A percentile compares a stretch with the other conserved stretches of the same genome.
Evolutionary conservation across 2,888 invertebrate genomes (phyloP).

Genomic region (Rhogogaster chlorosoma): DNA sequence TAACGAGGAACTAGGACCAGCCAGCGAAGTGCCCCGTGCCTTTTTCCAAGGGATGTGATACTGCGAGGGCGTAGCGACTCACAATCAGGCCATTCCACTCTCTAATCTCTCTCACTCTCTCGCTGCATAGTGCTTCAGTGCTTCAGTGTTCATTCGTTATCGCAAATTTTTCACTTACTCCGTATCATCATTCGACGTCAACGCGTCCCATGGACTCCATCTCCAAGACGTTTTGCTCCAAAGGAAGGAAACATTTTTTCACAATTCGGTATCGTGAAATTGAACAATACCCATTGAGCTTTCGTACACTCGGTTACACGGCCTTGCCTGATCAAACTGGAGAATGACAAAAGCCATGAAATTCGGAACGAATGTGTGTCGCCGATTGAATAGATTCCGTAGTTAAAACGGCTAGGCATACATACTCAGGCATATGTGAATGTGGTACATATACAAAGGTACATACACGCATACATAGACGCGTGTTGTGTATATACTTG

Average conservation of each 20-base stretch:
- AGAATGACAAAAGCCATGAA: background rate
- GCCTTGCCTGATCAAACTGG: background rate
- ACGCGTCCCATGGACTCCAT: background rate
- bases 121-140: constrained; percentile 1
- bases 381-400: constrained; percentile 1
- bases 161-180: constrained; percentile 4
- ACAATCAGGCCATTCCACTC: constrained; percentile 22
- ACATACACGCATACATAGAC: background rate
- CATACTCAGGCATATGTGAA: background rate
- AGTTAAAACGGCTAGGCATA: background rate
- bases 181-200: background rate
- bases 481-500: background rate
- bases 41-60: constrained; percentile 38
- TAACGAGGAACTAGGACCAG: constrained; percentile 4
- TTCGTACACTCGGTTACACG: background rate
- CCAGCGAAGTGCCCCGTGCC: background rate
- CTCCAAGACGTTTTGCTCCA: background rate
- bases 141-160: constrained; percentile 8
- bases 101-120: constrained; percentile 17
- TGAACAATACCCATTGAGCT: background rate
- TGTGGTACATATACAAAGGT: background rate
- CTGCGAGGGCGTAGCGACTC: constrained; percentile 22
- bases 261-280: too few relatives aligned
- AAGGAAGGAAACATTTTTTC: background rate
- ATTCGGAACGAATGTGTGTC: background rate